Percentiles rank a stretch among this genome's conserved stretches.
Evolutionary conservation across 2,888 invertebrate species (phyloP).

Genomic region (Bembecia ichneumoniformis): DNA sequence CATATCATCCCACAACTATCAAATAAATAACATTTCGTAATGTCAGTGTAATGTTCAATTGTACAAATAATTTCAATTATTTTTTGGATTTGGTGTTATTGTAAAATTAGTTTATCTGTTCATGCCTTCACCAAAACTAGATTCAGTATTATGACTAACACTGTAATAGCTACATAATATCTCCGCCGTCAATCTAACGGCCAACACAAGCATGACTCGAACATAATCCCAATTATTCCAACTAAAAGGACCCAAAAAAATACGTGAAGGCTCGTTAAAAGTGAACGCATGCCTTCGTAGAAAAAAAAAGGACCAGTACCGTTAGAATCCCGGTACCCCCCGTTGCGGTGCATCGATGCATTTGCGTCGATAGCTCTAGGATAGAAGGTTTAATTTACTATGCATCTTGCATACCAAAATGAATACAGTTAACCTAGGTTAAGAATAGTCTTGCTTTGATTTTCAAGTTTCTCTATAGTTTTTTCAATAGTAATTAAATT

Average conservation of each 20-base stretch:
- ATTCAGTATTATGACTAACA: too few relatives aligned
- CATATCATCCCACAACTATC: too few relatives aligned
- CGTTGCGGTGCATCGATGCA: conserved; percentile 20
- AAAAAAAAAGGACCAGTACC: conserved; percentile 57
- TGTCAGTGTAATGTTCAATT: too few relatives aligned
- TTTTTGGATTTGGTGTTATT: too few relatives aligned
- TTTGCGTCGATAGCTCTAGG: conserved; percentile 1
- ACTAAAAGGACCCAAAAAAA: conserved; percentile 13
- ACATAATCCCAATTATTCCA: not conserved
- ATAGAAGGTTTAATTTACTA: conserved; percentile 5
- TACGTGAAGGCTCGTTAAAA: conserved; percentile 47
- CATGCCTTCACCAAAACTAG: too few relatives aligned
- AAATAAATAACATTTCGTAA: too few relatives aligned
- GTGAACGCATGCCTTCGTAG: conserved; percentile 55
- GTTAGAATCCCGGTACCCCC: conserved; percentile 54
- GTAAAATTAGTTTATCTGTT: too few relatives aligned
- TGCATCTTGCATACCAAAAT: conserved; percentile 2
- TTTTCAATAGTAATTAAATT: not conserved
- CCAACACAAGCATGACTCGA: too few relatives aligned
- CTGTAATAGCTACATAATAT: too few relatives aligned
- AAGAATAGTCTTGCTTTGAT: conserved; percentile 2
- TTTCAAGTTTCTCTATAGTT: not conserved
- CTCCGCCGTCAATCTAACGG: too few relatives aligned
- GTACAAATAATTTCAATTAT: too few relatives aligned
- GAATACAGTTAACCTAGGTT: conserved; percentile 14